Conservation (phyloP, 2,113 vertebrate species). For the Felis chaus region DNA sequence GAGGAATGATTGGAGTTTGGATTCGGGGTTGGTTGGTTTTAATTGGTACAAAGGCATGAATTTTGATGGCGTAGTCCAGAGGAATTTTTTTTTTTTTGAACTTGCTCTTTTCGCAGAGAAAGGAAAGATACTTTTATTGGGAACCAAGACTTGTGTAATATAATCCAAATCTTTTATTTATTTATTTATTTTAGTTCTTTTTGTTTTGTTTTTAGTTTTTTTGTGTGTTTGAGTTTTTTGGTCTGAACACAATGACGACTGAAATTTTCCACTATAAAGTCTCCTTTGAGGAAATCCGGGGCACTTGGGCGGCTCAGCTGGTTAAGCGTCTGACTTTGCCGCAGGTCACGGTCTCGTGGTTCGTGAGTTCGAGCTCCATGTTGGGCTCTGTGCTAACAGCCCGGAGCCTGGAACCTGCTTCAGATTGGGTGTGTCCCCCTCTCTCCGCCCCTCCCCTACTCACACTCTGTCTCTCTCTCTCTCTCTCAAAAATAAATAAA, state of each 20-base stretch:
- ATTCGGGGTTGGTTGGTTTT: background rate
- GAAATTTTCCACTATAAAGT: background rate
- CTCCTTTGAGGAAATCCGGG: background rate
- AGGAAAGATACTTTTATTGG: background rate
- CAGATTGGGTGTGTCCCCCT: no score
- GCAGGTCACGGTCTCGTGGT: no score
- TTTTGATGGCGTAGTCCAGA: background rate
- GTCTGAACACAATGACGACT: background rate
- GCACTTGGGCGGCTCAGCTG: no score
- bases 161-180: background rate
- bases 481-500: no score
- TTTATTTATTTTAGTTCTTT: no score
- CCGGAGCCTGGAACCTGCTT: no score
- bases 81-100: background rate
- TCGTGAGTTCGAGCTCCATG: no score
- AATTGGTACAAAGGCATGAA: background rate
- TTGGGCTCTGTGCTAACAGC: no score
- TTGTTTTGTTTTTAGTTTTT: background rate
- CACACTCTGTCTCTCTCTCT: no score
- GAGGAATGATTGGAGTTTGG: background rate
- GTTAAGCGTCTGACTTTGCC: no score
- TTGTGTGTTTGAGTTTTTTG: background rate
- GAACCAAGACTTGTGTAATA: background rate
- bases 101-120: background rate
- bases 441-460: no score